Base-by-base conservation (phyloP, 2,113 vertebrate species). In the Mus spicilegus region DNA sequence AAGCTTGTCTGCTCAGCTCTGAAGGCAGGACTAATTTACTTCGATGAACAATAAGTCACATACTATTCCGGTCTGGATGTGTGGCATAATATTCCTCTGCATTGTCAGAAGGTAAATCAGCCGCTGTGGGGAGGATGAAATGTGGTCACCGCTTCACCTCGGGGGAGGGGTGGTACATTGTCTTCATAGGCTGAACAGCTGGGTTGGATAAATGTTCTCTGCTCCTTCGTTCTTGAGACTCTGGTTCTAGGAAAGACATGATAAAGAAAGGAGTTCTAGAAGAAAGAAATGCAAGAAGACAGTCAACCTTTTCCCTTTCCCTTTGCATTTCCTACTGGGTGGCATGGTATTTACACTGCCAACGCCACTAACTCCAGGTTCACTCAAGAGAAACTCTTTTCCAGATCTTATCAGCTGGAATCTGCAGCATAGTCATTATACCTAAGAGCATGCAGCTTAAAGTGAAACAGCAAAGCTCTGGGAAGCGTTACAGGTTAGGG, bases 371-470 rank as follows among this genome's bases (percentile, higher is more conserved):
- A 22, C 61, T 78, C 65, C 65, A 69, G 17, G 24, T 14, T 86
- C 63, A 67, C 36, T 69, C 82, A 72, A 49, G 69, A 90, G 42
- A 95, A 65, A 65, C 51, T 89, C 51, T 54, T 91, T 67, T 91
- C 39, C 17, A 69, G 58, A 30, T 49, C 28, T 73, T 46, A 86
- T 6, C 78, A 93, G 28, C 39, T 81, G 67, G 75, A 65, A 70
- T 63, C 30, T 56, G 54, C 73, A 90, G 82, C 10, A 36, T 26
- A 19, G 54, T 42, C 30, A 42, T 89, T 46, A 49, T 65, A 73
- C 19, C 26, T 7, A 87, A 91, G 56, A 89, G 16, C 4, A 76
- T 3, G 0, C 12, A 78, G 26, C 46, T 91, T 87, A 73, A 46
- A 76, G 73, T 22, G 49, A 91, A 69, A 46, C 77, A n/a, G 82